phyloP scores from a whole-genome alignment of 2,113 vertebrate genomes.

The Bambusicola thoracicus region DNA sequence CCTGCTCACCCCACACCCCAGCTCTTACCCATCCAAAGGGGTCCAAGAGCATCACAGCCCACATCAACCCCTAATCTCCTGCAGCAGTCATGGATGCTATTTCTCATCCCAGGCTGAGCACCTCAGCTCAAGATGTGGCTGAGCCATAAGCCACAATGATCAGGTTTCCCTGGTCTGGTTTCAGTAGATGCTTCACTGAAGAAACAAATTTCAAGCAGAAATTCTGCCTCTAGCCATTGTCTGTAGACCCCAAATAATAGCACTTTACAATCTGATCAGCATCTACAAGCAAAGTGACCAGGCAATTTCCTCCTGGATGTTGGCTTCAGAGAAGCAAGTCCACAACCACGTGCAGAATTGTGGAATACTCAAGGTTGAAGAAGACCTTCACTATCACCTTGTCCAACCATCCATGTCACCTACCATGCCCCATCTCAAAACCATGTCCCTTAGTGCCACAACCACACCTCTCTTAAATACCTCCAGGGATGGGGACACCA shows the following conservation, averaged over 20 bases:
- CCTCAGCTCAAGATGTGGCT: background rate
- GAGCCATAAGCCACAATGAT: accelerated
- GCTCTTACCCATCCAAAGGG: background rate
- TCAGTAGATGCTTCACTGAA: background rate
- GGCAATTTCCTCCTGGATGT: background rate
- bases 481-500: background rate
- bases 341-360: too few relatives aligned
- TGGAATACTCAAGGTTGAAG: background rate
- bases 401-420: background rate
- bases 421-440: background rate
- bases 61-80: accelerated
- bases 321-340: background rate
- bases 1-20: background rate
- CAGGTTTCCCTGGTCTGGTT: background rate
- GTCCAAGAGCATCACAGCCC: background rate
- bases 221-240: accelerated
- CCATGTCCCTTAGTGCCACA: background rate
- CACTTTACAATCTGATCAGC: background rate
- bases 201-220: background rate
- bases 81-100: background rate
- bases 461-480: background rate
- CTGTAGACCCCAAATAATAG: accelerated
- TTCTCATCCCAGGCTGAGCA: background rate
- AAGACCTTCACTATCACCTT: background rate
- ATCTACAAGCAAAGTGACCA: background rate